Conservation (phyloP, 2,888 invertebrate genomes). For the Cryptosula pallasiana region DNA sequence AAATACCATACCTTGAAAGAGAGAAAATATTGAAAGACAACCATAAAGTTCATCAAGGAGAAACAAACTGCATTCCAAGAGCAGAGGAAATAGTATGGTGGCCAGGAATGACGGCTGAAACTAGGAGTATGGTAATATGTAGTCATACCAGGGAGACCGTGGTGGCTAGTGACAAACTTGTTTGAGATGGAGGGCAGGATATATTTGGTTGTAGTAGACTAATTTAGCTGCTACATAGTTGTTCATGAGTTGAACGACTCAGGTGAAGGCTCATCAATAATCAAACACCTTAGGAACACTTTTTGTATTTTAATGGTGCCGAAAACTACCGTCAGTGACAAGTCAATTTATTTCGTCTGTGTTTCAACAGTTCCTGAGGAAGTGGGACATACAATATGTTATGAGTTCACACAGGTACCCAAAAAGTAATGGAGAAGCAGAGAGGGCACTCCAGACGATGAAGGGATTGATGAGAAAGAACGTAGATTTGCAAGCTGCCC, state of each 20-base stretch:
- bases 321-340: background rate
- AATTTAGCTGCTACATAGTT: background rate
- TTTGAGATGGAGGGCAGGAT: background rate
- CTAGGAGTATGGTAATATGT: background rate
- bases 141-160: background rate
- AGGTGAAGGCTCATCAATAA: background rate
- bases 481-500: background rate
- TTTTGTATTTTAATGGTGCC: background rate
- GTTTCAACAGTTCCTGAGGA: background rate
- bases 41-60: too few relatives aligned
- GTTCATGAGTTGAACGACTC: too few relatives aligned
- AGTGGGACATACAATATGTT: background rate
- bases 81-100: too few relatives aligned
- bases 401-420: background rate
- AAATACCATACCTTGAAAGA: too few relatives aligned
- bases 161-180: slow-evolving; percentile 1
- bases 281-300: background rate
- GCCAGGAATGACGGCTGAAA: too few relatives aligned
- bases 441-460: background rate
- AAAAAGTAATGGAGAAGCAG: background rate
- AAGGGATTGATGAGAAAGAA: too few relatives aligned
- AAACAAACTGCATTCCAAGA: too few relatives aligned
- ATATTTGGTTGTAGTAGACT: background rate
- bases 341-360: background rate
- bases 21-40: too few relatives aligned